Percentiles rank a stretch among this genome's conserved stretches.
These are phyloP conservation scores for Tyria jacobaeae DNA, from an alignment of 2,888 invertebrate genomes.

Conservation along the genomic window DNA sequence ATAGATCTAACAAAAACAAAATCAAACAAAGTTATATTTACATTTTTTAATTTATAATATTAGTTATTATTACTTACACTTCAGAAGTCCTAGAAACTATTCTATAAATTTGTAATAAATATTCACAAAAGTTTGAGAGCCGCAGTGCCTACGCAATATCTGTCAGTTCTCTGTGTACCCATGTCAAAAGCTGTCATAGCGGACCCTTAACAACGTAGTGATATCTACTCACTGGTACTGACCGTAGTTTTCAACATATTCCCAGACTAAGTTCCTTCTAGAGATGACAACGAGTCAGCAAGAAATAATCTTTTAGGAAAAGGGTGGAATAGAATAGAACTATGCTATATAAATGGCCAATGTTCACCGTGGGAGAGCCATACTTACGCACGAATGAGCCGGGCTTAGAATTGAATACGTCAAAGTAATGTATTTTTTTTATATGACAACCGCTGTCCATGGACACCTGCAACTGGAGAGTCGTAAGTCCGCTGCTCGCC, in stretches of 20 bases:
- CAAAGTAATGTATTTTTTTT: too few species aligned
- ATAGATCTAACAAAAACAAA: too few species aligned
- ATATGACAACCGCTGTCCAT: too few species aligned
- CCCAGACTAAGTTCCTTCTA: not conserved
- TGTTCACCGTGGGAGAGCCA: too few species aligned
- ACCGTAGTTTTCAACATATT: not conserved
- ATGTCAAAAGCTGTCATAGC: slow-evolving; percentile 7
- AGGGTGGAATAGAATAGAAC: not conserved
- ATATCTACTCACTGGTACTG: slow-evolving; percentile 1
- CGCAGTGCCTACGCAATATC: slow-evolving; percentile 6
- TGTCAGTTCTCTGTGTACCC: slow-evolving; percentile 9
- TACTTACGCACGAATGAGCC: too few species aligned
- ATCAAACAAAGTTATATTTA: too few species aligned
- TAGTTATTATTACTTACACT: too few species aligned
- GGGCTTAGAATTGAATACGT: too few species aligned
- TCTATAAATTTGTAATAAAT: not conserved
- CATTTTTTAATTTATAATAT: too few species aligned
- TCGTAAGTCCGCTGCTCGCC: too few species aligned
- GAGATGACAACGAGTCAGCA: not conserved
- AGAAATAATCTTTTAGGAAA: not conserved
- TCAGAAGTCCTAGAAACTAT: not conserved
- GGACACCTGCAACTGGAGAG: too few species aligned
- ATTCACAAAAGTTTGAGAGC: slow-evolving; percentile 6
- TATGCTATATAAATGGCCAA: too few species aligned
- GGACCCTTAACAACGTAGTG: not conserved